Percentiles rank a stretch among this genome's conserved stretches.
phyloP scores from a whole-genome alignment of 2,113 vertebrate genomes.

The Aplodontia rufa region DNA sequence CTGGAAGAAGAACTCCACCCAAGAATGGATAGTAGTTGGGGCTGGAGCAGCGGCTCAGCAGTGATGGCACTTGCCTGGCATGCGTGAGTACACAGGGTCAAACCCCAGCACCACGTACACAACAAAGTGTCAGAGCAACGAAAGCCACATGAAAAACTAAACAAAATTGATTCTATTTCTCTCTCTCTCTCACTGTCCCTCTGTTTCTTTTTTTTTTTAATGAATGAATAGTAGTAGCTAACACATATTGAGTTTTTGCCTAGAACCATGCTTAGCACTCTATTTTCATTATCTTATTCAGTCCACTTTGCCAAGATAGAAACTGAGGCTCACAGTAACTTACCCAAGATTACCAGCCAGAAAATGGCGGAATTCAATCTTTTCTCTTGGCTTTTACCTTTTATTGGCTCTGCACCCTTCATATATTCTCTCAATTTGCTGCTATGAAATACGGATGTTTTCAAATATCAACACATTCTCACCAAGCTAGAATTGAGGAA shows the following conservation, averaged over 20 bases:
- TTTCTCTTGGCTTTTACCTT: not conserved
- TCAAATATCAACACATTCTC: not conserved
- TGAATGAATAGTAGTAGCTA: not conserved
- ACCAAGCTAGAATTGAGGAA: not conserved
- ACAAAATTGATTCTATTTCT: no score
- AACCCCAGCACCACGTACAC: no score
- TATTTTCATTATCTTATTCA: not conserved
- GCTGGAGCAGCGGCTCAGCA: no score
- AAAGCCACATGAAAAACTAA: no score
- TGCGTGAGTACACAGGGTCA: no score
- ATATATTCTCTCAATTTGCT: not conserved
- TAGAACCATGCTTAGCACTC: not conserved
- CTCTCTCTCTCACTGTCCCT: no score
- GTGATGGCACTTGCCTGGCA: no score
- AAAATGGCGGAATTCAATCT: not conserved
- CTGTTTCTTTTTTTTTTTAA: no score
- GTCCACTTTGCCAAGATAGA: not conserved
- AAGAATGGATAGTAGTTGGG: not conserved
- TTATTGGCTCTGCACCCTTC: not conserved
- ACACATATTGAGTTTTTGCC: not conserved
- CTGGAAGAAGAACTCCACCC: not conserved
- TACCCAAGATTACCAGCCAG: not conserved
- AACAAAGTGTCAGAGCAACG: no score
- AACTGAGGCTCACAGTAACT: not conserved
- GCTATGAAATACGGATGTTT: not conserved